phyloP scores from a whole-genome alignment of 2,797 vertebrate genomes.

The Chanos chanos region DNA sequence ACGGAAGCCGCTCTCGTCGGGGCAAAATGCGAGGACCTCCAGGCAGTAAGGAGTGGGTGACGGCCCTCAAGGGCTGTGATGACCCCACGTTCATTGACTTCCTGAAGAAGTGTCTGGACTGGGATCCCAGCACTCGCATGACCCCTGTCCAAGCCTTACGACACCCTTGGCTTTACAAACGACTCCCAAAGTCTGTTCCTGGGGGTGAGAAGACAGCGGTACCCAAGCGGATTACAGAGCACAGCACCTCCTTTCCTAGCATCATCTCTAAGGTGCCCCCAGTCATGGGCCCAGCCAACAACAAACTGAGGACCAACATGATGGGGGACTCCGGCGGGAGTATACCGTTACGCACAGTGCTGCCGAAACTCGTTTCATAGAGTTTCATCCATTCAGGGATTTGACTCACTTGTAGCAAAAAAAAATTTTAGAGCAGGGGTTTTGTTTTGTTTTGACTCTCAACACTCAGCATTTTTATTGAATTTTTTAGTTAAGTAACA shows the following conservation, averaged over 20 bases:
- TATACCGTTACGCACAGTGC: conserved; percentile 89
- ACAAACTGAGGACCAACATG: conserved; percentile 90
- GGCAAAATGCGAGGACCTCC: conserved; percentile 91
- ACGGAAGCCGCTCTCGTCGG: conserved; percentile 83
- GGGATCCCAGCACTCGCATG: conserved; percentile 88
- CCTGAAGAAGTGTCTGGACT: conserved; percentile 93
- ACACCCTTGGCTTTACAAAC: conserved; percentile 92
- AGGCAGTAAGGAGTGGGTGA: conserved; percentile 89
- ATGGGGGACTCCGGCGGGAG: conserved; percentile 78
- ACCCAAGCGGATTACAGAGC: conserved; percentile 76
- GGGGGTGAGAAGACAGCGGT: conserved; percentile 75
- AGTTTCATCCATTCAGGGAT: conserved; percentile 63
- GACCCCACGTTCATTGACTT: conserved; percentile 92
- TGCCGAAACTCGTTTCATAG: conserved; percentile 95
- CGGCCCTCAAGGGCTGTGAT: conserved; percentile 89
- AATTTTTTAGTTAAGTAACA: conserved; percentile 60
- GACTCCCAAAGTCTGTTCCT: conserved; percentile 75
- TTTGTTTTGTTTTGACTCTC: conserved; percentile 61
- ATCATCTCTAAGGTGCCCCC: conserved; percentile 85
- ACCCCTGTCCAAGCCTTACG: conserved; percentile 88
- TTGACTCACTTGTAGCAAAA: conserved; percentile 49
- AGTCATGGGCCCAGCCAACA: conserved; percentile 73
- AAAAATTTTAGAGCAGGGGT: conserved; percentile 65
- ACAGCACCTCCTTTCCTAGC: conserved; percentile 84
- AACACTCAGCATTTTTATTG: conserved; percentile 60